Conservation (phyloP, 2,888 invertebrate genomes). For the Aphidius colemani region DNA sequence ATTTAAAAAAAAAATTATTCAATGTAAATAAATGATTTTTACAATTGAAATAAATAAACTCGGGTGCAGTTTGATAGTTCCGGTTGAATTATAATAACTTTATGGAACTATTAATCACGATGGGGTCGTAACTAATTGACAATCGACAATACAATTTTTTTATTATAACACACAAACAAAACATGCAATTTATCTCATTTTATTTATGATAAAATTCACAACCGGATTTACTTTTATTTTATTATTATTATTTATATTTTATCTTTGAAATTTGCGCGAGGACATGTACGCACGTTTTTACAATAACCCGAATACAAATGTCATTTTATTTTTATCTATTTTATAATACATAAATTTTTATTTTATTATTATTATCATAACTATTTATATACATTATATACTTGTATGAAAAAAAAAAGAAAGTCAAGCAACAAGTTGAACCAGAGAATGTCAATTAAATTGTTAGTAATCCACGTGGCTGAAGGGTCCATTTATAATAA, state of each 20-base stretch:
- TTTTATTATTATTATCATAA: no score
- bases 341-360: not conserved
- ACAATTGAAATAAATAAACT: no score
- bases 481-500: not conserved
- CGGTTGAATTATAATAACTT: conserved; percentile 20
- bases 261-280: conserved; percentile 4
- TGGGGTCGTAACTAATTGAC: conserved; percentile 26
- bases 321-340: not conserved
- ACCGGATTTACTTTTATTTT: conserved; percentile 29
- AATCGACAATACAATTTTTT: not conserved
- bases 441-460: not conserved
- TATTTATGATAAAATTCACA: conserved; percentile 9
- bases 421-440: no score
- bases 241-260: conserved; percentile 3
- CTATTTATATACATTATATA: no score
- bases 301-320: not conserved
- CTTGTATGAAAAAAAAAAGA: not conserved
- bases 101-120: not conserved
- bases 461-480: not conserved
- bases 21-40: no score
- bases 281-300: conserved; percentile 21
- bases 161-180: not conserved
- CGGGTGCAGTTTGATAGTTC: not conserved
- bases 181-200: conserved; percentile 26
- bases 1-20: no score